A percentile compares a stretch with the other conserved stretches of the same genome.
These are phyloP conservation scores for Muschampia plurimacula DNA, from an alignment of 2,888 invertebrate species.

Conservation along the genomic window DNA sequence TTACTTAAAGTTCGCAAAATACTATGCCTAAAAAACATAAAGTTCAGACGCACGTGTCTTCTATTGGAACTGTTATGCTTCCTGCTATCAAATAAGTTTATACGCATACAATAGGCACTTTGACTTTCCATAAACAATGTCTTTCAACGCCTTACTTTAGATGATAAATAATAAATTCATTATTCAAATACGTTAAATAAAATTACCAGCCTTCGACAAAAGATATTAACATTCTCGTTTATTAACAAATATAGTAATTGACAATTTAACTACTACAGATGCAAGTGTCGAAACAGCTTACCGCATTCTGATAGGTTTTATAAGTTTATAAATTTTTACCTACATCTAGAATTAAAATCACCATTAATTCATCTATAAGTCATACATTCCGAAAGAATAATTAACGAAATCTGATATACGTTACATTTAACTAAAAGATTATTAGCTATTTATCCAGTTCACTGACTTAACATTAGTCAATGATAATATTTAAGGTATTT, in stretches of 20 bases:
- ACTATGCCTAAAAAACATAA: background rate
- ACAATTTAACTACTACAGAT: background rate
- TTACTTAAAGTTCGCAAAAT: background rate
- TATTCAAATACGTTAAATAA: background rate
- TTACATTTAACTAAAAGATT: too few species aligned
- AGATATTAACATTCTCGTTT: background rate
- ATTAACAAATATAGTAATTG: slow-evolving; percentile 2
- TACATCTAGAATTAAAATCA: slow-evolving; percentile 1
- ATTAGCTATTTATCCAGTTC: too few species aligned
- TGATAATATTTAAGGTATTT: too few species aligned
- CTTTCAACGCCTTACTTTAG: background rate
- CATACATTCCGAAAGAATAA: background rate
- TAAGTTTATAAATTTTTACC: background rate
- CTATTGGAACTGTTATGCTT: background rate
- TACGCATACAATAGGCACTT: background rate
- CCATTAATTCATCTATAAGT: background rate
- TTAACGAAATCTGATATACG: background rate
- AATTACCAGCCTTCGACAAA: background rate
- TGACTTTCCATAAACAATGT: slow-evolving; percentile 3
- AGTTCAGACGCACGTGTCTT: background rate
- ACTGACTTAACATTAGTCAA: too few species aligned
- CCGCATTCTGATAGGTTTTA: background rate
- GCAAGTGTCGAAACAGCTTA: slow-evolving; percentile 4
- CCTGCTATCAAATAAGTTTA: background rate
- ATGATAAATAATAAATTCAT: background rate